A percentile compares a stretch with the other conserved stretches of the same genome.
phyloP scores from a whole-genome alignment of 2,888 invertebrate genomes.

The Chorisops tibialis region DNA sequence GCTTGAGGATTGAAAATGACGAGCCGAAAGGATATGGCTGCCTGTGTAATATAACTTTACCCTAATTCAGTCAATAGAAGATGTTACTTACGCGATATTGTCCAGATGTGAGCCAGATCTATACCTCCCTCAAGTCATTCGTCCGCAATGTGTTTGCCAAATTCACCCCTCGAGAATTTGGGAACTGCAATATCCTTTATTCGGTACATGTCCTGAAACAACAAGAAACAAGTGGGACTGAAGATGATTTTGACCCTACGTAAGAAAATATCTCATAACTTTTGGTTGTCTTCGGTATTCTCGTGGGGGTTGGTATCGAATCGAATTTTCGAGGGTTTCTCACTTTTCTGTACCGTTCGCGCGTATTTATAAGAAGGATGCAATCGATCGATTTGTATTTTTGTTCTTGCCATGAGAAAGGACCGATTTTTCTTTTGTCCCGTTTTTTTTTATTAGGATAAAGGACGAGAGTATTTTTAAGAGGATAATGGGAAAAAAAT shows the following conservation, averaged over 20 bases:
- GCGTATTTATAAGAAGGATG: slow-evolving; percentile 9
- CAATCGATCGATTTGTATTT: slow-evolving; percentile 2
- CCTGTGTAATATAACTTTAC: slow-evolving; percentile 8
- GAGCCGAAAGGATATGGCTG: neutral
- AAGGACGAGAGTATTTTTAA: slow-evolving; percentile 23
- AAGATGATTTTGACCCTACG: neutral
- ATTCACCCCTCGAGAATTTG: slow-evolving; percentile 6
- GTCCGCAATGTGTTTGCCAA: slow-evolving; percentile 19
- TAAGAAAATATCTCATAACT: neutral
- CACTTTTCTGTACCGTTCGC: neutral
- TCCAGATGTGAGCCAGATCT: slow-evolving; percentile 27
- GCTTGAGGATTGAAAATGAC: neutral
- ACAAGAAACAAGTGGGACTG: no score
- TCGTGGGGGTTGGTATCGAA: slow-evolving; percentile 4
- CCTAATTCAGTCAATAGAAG: slow-evolving; percentile 18
- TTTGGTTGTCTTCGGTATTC: neutral
- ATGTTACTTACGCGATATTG: slow-evolving; percentile 23
- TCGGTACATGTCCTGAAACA: no score
- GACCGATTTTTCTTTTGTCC: neutral
- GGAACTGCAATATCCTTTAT: no score
- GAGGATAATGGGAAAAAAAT: slow-evolving; percentile 24
- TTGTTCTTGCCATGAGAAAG: neutral
- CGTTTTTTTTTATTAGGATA: slow-evolving; percentile 26
- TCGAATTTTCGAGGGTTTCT: slow-evolving; percentile 1
- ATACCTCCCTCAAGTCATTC: slow-evolving; percentile 1